Base-by-base conservation (phyloP, 2,113 vertebrate genomes). In the Onychorhynchus coronatus region DNA sequence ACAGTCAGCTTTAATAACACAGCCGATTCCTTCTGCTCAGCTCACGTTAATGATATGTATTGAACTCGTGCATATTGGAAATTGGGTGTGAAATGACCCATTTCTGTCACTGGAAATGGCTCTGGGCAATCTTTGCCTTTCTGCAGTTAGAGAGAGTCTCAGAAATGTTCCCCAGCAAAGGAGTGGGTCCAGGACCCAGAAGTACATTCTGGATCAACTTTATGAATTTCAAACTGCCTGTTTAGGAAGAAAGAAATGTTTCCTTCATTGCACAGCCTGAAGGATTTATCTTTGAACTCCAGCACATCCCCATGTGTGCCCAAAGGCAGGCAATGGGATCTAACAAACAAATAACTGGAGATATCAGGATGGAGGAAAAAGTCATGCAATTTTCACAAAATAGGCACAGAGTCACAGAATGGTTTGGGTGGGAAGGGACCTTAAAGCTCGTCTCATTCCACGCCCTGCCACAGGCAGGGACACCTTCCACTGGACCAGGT, bases 41-140 rank as follows among this genome's bases (percentile, higher is more conserved):
- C 91, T 91, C 85, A 11, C 33, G 33, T 56, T 94, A 86, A 94
- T 84, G 81, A 42, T 50, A 88, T 16, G 63, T 83, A 88, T 74
- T 94, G 93, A 91, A 91, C 91, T 91, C 76, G 22, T 91, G 50
- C 59, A 53, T 76, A 65, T 84, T 91, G 93, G 46, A 97, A 97
- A 97, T 95, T 96, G 89, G 86, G 47, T 84, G 89, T 93, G 95
- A 97, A 96, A 97, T 70, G 63, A 61, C 63, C 88, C 49, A 8
- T 75, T 89, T 93, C 88, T 77, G 52, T 6, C 88, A 28, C 25
- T 52, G 42, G 80, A 39, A 76, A n/a, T 35, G 68, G n/a, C 46
- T 21, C 79, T 49, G 31, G 15, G 41, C 73, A 42, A 35, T 92
- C 93, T 44, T 6, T 22, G 12, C n/a, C 76, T 62, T 25, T 52